Evolutionary conservation across 53 echinoderm and acorn worm species (phyloP).

Genomic region (Holothuria leucospilota): DNA sequence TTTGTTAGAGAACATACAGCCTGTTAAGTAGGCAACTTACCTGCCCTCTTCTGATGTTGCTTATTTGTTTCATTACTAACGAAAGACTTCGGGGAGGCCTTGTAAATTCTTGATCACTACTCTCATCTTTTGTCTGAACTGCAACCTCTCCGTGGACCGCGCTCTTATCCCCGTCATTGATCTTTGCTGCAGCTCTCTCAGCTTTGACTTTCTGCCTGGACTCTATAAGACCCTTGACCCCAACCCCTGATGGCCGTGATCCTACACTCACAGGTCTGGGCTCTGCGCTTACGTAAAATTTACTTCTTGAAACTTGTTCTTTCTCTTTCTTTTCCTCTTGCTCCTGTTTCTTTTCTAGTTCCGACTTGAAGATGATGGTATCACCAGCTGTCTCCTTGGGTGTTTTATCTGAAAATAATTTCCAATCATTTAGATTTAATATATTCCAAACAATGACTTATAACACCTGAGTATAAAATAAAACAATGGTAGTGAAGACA

Average conservation of each 20-base stretch:
- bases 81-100: slow-evolving; percentile 70
- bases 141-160: not conserved
- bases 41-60: slow-evolving; percentile 80
- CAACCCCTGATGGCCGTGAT: slow-evolving; percentile 29
- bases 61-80: slow-evolving; percentile 86
- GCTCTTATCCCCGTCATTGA: not conserved
- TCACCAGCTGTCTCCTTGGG: not conserved
- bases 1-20: not conserved
- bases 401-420: not conserved
- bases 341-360: slow-evolving; percentile 49
- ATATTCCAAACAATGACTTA: not conserved
- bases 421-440: not conserved
- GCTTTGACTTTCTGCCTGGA: not conserved
- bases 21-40: slow-evolving; percentile 42
- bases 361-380: slow-evolving; percentile 47
- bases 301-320: slow-evolving; percentile 33
- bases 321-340: slow-evolving; percentile 14
- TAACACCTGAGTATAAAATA: no score
- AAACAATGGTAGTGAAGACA: no score
- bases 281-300: slow-evolving; percentile 25
- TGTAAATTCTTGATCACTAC: slow-evolving; percentile 1
- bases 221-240: slow-evolving; percentile 38
- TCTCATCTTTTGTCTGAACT: not conserved
- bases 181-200: not conserved
- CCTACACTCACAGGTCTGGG: not conserved